Conservation (phyloP, 2,797 vertebrate genomes). For the Pteronotus mesoamericanus region DNA sequence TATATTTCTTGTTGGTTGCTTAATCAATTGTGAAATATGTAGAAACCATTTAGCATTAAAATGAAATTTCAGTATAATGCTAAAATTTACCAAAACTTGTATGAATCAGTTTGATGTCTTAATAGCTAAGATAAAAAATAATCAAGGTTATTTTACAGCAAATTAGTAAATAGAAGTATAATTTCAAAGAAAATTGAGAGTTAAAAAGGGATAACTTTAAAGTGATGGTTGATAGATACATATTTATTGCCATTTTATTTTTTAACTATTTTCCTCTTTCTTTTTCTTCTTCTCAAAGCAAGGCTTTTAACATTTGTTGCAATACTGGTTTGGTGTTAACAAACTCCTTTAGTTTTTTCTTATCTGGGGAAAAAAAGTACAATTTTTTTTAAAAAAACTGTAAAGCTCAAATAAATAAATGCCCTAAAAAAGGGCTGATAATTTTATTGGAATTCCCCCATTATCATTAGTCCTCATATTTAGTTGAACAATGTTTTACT, state of each 20-base stretch:
- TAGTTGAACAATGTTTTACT: not conserved
- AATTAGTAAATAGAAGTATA: not conserved
- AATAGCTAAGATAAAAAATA: not conserved
- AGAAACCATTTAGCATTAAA: slow-evolving; percentile 6
- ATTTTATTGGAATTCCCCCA: not conserved
- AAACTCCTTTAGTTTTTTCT: too few relatives aligned
- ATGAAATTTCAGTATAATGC: not conserved
- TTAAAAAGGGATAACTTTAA: not conserved
- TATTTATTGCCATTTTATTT: too few relatives aligned
- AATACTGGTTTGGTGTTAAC: too few relatives aligned
- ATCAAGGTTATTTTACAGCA: not conserved
- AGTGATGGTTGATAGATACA: too few relatives aligned
- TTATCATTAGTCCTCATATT: not conserved
- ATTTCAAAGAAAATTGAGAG: not conserved
- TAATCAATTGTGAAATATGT: not conserved
- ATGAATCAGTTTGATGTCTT: not conserved
- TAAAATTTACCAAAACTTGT: not conserved
- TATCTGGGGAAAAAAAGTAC: too few relatives aligned
- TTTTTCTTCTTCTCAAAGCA: too few relatives aligned
- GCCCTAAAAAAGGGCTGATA: too few relatives aligned
- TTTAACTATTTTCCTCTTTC: too few relatives aligned
- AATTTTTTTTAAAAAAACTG: too few relatives aligned
- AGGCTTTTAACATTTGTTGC: too few relatives aligned
- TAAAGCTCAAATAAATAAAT: too few relatives aligned
- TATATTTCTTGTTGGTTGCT: not conserved